phyloP scores from a whole-genome alignment of 1,140 invertebrate species.

The Drosophila elegans region DNA sequence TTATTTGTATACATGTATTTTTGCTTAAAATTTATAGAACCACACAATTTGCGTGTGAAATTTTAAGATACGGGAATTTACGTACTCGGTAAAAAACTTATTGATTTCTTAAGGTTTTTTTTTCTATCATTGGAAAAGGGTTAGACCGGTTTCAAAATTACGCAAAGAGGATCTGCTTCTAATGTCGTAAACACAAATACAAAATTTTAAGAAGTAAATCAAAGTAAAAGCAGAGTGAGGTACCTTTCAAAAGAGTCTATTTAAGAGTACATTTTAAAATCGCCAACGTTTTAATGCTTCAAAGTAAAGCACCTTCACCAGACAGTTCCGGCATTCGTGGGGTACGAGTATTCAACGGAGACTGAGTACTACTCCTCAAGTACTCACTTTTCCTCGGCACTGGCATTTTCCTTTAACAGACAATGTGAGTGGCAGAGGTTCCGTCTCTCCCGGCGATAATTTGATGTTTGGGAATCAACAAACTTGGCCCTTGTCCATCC shows the following conservation, averaged over 20 bases:
- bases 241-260: no score
- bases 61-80: no score
- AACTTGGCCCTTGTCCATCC: slow-evolving; percentile 2
- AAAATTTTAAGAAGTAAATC: background rate
- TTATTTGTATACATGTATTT: no score
- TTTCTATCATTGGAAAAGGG: no score
- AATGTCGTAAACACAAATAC: no score
- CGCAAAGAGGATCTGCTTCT: no score
- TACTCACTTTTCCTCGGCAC: slow-evolving; percentile 11
- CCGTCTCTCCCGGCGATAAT: slow-evolving; percentile 24
- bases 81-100: no score
- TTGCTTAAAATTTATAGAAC: no score
- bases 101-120: no score
- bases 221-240: background rate
- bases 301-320: background rate
- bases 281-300: background rate
- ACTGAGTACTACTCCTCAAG: background rate
- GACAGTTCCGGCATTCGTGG: background rate
- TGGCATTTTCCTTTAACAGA: background rate
- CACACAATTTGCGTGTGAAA: no score
- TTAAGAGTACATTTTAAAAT: background rate
- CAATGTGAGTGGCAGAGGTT: slow-evolving; percentile 22
- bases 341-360: background rate
- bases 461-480: slow-evolving; percentile 40
- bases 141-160: no score